These are phyloP conservation scores for Paradoxurus hermaphroditus DNA, from an alignment of 2,113 vertebrate species.

Conservation along the genomic window DNA sequence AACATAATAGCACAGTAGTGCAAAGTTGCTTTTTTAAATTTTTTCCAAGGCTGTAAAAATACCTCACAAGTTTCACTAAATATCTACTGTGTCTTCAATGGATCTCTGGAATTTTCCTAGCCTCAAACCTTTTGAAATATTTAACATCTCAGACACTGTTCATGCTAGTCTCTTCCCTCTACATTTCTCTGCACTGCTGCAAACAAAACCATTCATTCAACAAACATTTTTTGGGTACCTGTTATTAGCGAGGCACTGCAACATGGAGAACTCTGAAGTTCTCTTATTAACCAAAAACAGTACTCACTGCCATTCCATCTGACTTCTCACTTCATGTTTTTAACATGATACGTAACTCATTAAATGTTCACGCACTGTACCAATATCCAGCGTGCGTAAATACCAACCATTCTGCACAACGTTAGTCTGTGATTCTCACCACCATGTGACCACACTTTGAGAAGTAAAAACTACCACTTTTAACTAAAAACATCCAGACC, in stretches of 20 bases:
- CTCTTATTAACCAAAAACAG: not conserved
- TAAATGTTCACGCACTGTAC: not conserved
- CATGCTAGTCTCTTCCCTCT: not conserved
- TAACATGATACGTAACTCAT: not conserved
- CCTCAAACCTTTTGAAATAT: not conserved
- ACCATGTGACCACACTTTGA: not conserved
- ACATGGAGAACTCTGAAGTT: not conserved
- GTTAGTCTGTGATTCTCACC: not conserved
- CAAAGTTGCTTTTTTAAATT: not conserved
- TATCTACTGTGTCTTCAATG: not conserved
- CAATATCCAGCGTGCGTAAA: not conserved
- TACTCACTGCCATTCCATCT: not conserved
- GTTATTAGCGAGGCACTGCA: not conserved
- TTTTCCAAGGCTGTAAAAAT: not conserved
- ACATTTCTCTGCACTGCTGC: not conserved
- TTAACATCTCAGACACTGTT: not conserved
- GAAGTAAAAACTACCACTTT: not conserved
- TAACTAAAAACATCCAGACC: not conserved
- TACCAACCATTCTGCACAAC: not conserved
- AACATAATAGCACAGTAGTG: not conserved
- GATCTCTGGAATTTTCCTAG: not conserved
- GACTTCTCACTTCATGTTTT: not conserved
- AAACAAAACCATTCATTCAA: constrained; percentile 18
- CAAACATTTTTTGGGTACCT: not conserved
- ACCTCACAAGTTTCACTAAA: not conserved